Evolutionary conservation across 2,888 invertebrate species (phyloP), one percentile per base, ranked within the genome.

Genomic region (Apotomis capreana): DNA sequence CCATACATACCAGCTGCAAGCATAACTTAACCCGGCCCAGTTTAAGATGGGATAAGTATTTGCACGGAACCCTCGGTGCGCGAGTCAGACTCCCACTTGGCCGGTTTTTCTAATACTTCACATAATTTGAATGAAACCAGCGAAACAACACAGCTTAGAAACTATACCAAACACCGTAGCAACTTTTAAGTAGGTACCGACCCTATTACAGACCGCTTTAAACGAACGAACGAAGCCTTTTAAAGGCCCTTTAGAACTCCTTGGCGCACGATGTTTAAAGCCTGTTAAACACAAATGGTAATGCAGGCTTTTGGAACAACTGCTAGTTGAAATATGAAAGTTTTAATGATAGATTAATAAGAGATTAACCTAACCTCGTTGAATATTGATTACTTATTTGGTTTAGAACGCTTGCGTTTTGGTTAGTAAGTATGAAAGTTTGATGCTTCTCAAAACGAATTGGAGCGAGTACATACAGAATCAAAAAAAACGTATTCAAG

Each of bases 171-270:
- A 0, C 40, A 6, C 5, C 6, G 40, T 4, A 5, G 6, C 6
- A 40, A 40, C 40, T 58, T 58, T 37, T 58, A 40, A 40, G 57
- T 51, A 49, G n/a, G 57, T 51, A 49, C n/a, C 9, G 13, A 62
- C 36, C 62, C 51, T 37, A 63, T 63, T 52, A 63, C 13, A 8
- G 13, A 36, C 37, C 49, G 13, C 37, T 37, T 40, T 37, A 12
- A 63, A 40, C 15, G 26, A 9, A 13, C 36, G 37, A 40, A 63
- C 13, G 52, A 13, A 63, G 63, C 36, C 52, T 8, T 52, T 37
- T 52, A 36, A 62, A 52, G 49, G 9, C 49, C 49, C 49, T 52
- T 37, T 52, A 36, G 51, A 52, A 9, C 5, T 9, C 49, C 49
- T 10, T 3, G 3, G 49, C 12, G 9, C 49, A 49, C 40, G 37